These are phyloP conservation scores for Pammene aurita DNA, from an alignment of 2,888 invertebrate genomes.

Conservation along the genomic window DNA sequence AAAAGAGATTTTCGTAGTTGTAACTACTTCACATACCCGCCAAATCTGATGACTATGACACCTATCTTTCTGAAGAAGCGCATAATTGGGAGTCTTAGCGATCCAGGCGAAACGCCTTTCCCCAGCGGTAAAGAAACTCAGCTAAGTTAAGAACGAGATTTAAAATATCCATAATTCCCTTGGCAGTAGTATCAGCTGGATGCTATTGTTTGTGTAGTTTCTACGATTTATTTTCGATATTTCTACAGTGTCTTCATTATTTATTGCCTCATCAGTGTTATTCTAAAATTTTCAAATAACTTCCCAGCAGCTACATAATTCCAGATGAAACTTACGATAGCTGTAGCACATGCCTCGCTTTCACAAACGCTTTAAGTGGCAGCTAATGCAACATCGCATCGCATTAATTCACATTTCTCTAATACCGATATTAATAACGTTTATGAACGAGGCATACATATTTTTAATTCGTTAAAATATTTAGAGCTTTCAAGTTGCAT, in stretches of 20 bases:
- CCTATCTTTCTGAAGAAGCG: too few relatives aligned
- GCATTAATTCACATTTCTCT: constrained; percentile 36
- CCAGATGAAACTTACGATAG: constrained; percentile 30
- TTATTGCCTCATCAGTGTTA: neutral
- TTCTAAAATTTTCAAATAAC: constrained; percentile 1
- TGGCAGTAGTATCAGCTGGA: too few relatives aligned
- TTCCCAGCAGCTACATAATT: constrained; percentile 20
- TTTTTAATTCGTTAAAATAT: constrained; percentile 43
- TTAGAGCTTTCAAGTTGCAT: constrained; percentile 48
- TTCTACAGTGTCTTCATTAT: neutral
- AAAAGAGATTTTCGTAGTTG: too few relatives aligned
- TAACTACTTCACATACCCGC: too few relatives aligned
- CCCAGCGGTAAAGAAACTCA: too few relatives aligned
- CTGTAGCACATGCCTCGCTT: constrained; percentile 33
- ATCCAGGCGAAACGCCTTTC: too few relatives aligned
- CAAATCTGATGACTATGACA: too few relatives aligned
- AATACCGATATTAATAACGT: constrained; percentile 36
- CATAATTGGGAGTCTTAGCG: too few relatives aligned
- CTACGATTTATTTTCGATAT: too few relatives aligned
- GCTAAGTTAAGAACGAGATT: too few relatives aligned
- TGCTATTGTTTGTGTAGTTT: too few relatives aligned
- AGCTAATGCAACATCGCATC: constrained; percentile 27
- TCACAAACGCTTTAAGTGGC: constrained; percentile 32
- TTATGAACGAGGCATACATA: constrained; percentile 33
- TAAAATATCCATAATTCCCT: too few relatives aligned